These are phyloP conservation scores for Paramormyrops hopkinsi DNA, from an alignment of 2,797 vertebrate species.

Conservation along the genomic window DNA sequence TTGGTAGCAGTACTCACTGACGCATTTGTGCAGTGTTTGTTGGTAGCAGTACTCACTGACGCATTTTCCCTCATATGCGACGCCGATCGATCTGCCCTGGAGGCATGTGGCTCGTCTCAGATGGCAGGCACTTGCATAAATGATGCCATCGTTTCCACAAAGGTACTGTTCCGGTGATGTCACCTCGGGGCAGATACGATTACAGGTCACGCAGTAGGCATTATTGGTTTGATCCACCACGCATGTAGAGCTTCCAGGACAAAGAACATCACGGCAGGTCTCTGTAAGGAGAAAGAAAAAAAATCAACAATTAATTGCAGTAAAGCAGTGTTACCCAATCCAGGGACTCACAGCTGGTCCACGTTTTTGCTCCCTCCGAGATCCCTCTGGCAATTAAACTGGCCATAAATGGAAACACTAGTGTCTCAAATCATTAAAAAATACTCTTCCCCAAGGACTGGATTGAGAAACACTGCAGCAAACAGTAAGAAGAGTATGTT, in stretches of 20 bases:
- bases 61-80: constrained; percentile 81
- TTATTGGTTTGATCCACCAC: constrained; percentile 82
- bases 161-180: constrained; percentile 71
- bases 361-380: not conserved
- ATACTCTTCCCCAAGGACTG: not conserved
- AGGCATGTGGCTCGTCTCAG: constrained; percentile 79
- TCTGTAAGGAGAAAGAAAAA: constrained; percentile 56
- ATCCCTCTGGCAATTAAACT: not conserved
- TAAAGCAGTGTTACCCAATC: not conserved
- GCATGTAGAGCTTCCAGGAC: constrained; percentile 73
- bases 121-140: constrained; percentile 76
- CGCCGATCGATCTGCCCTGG: constrained; percentile 75
- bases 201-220: constrained; percentile 80
- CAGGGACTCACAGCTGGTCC: not conserved
- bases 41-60: constrained; percentile 63
- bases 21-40: not conserved
- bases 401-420: not conserved
- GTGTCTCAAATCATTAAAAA: not conserved
- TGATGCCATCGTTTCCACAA: constrained; percentile 76
- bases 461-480: not conserved
- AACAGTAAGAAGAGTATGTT: not conserved
- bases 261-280: constrained; percentile 74
- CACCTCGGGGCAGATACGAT: constrained; percentile 72
- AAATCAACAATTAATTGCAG: not conserved
- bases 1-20: too few species aligned